Base-by-base conservation (phyloP, 2,113 vertebrate species). In the Plotosus lineatus region DNA sequence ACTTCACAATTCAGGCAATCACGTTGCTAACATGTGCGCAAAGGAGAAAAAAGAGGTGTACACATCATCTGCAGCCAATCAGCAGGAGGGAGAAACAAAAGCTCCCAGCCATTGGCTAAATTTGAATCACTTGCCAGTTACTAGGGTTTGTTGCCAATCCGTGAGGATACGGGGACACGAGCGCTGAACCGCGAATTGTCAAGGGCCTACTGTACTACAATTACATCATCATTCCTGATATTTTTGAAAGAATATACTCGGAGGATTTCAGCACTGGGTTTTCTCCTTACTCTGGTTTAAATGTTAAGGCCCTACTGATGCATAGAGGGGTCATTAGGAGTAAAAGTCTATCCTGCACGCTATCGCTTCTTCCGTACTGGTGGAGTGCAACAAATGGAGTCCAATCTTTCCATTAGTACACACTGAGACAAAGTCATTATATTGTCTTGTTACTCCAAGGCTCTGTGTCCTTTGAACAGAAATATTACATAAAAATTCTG, bases 381-480 rank as follows among this genome's bases (percentile, higher is more conserved):
- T 55, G 28, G 46, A 73, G 69, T 51, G 46, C 69, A 73, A 36
- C 51, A 38, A 26, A 42, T n/a, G n/a, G n/a, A n/a, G 40, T 60
- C 60, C n/a, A 58, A 33, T n/a, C 77, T 42, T 38, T 26, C 63
- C 46, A 83, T 85, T 83, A 85, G 83, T 71, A 60, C 73, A 77
- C 40, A 4, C 65, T 74, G 68, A 76, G 74, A 86, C 83, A 76
- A 85, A 83, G 81, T 83, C 83, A 81, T 83, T 76, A 69, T 21
- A 79, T 63, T 78, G 60, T 31, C 80, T 65, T 28, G 74, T 74
- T 66, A 5, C 75, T n/a, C n/a, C n/a, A n/a, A n/a, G 53, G 81
- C 71, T 69, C 63, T 71, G 21, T 69, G 28, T 74, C 77, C 82
- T 51, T 42, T 42, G 44, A 75, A 51, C 23, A 40, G 48, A 79